A percentile compares a stretch with the other conserved stretches of the same genome.
phyloP scores from a whole-genome alignment of 2,888 invertebrate genomes.

The Neria commutata region DNA sequence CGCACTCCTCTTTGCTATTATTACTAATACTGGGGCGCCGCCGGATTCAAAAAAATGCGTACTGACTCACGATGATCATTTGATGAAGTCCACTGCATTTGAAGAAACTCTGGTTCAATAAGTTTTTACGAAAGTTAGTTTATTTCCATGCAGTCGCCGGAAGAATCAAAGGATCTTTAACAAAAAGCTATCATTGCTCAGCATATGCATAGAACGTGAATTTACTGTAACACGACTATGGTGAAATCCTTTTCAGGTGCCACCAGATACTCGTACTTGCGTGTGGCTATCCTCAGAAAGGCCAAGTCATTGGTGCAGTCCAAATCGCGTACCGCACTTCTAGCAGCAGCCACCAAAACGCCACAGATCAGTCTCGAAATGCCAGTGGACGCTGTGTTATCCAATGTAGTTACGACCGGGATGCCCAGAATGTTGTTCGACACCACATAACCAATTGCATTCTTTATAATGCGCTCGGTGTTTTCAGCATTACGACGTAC shows the following conservation, averaged over 20 bases:
- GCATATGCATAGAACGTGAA: slow-evolving; percentile 30
- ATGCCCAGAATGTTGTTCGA: slow-evolving; percentile 45
- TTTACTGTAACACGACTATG: slow-evolving; percentile 52
- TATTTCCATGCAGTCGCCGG: neutral
- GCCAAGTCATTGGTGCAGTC: slow-evolving; percentile 52
- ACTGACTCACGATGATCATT: too few relatives aligned
- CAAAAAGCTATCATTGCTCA: neutral
- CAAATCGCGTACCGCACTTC: slow-evolving; percentile 54
- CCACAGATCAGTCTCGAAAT: slow-evolving; percentile 49
- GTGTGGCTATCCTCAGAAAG: slow-evolving; percentile 54
- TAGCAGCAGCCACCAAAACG: slow-evolving; percentile 41
- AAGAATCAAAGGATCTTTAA: too few relatives aligned
- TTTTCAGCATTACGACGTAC: slow-evolving; percentile 42
- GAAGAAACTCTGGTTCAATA: too few relatives aligned
- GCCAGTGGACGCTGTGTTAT: slow-evolving; percentile 52
- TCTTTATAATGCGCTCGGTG: slow-evolving; percentile 50
- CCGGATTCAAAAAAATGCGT: too few relatives aligned
- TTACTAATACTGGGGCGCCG: too few relatives aligned
- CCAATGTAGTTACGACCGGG: slow-evolving; percentile 49
- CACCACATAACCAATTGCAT: slow-evolving; percentile 48
- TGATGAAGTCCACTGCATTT: too few relatives aligned
- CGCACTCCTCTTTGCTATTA: too few relatives aligned
- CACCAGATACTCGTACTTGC: slow-evolving; percentile 54
- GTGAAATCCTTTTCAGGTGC: slow-evolving; percentile 55
- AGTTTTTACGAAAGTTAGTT: too few relatives aligned